A percentile compares a stretch with the other conserved stretches of the same genome.
Evolutionary conservation across 2,797 vertebrate species (phyloP).

Genomic region (Xenops minutus): DNA sequence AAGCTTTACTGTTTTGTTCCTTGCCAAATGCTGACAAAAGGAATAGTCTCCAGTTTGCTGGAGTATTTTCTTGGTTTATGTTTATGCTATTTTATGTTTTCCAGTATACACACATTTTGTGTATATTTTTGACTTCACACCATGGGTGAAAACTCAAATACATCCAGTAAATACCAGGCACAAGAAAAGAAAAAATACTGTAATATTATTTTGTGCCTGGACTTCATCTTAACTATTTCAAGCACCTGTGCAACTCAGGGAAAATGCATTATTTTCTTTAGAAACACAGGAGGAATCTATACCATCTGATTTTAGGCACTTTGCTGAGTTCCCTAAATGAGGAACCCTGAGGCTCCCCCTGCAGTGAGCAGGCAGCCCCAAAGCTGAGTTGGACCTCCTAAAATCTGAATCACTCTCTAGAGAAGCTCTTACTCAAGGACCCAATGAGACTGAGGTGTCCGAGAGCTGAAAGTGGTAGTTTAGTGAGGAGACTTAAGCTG

Average conservation of each 20-base stretch:
- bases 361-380: neutral
- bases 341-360: neutral
- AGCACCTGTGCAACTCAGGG: neutral
- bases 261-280: neutral
- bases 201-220: neutral
- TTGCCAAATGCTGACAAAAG: neutral
- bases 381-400: neutral
- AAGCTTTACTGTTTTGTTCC: neutral
- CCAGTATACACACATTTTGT: neutral
- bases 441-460: neutral
- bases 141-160: neutral
- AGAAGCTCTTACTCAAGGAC: neutral
- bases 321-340: neutral
- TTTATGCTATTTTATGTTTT: neutral
- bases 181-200: neutral
- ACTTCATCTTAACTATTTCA: neutral
- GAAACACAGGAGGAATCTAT: neutral
- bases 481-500: neutral
- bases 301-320: neutral
- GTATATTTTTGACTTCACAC: neutral
- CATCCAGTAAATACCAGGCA: neutral
- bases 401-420: neutral
- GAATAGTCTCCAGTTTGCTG: neutral
- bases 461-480: neutral
- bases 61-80: neutral